Evolutionary conservation across 2,797 vertebrate species (phyloP).

Genomic region (Nyctibius grandis): DNA sequence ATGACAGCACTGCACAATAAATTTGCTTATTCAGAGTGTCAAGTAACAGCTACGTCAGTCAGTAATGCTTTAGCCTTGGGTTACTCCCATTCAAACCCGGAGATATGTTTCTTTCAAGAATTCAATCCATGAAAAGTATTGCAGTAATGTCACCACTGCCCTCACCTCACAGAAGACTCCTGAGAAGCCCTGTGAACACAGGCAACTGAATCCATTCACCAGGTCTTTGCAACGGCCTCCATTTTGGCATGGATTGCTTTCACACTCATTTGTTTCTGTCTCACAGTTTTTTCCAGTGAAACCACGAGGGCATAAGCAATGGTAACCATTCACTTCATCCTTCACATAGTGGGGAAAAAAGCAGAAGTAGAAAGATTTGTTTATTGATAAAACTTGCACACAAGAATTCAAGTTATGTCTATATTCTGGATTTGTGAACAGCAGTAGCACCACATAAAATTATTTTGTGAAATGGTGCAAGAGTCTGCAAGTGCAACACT

Average conservation of each 20-base stretch:
- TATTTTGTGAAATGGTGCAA: not conserved
- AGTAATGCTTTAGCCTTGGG: not conserved
- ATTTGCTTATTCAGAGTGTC: conserved; percentile 46
- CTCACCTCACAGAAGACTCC: conserved; percentile 90
- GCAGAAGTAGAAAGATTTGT: not conserved
- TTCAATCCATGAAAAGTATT: not conserved
- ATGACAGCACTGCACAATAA: not conserved
- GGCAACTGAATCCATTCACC: conserved; percentile 80
- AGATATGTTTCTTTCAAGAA: not conserved
- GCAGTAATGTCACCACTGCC: not conserved
- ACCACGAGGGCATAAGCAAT: conserved; percentile 83
- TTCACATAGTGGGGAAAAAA: not conserved
- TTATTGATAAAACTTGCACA: not conserved
- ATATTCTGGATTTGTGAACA: not conserved
- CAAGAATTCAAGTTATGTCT: not conserved
- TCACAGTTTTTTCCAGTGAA: conserved; percentile 89
- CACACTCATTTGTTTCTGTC: conserved; percentile 78
- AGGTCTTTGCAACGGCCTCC: conserved; percentile 80
- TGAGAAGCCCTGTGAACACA: conserved; percentile 81
- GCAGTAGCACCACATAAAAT: not conserved
- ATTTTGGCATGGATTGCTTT: conserved; percentile 83
- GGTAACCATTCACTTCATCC: conserved; percentile 82
- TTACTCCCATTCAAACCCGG: not conserved
- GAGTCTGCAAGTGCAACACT: not conserved
- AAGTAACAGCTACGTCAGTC: not conserved